Percentiles rank a stretch among this genome's conserved stretches.
These are phyloP conservation scores for Ranitomeya imitator DNA, from an alignment of 2,113 vertebrate genomes.

Conservation along the genomic window DNA sequence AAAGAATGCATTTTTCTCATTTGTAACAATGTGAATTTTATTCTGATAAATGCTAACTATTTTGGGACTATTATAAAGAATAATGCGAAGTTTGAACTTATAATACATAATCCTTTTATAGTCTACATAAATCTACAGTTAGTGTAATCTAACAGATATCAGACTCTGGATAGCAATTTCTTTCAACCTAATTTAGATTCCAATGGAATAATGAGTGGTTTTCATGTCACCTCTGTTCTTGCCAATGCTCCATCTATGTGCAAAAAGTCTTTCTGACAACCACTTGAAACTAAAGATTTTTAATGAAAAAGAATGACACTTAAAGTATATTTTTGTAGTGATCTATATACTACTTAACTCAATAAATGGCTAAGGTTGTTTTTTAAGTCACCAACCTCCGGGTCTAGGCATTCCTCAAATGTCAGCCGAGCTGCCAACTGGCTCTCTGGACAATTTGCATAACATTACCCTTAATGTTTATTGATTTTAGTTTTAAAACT, in stretches of 20 bases:
- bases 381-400: slow-evolving; percentile 47
- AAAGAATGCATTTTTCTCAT: background rate
- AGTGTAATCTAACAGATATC: slow-evolving; percentile 2
- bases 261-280: slow-evolving; percentile 41
- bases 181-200: slow-evolving; percentile 32
- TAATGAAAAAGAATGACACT: slow-evolving; percentile 57
- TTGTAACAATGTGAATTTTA: background rate
- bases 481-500: slow-evolving; percentile 60
- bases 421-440: slow-evolving; percentile 54
- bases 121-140: background rate
- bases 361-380: slow-evolving; percentile 54
- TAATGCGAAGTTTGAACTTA: background rate
- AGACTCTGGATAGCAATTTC: slow-evolving; percentile 3
- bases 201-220: slow-evolving; percentile 25
- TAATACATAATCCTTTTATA: background rate
- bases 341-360: slow-evolving; percentile 56
- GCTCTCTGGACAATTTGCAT: slow-evolving; percentile 54
- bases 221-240: slow-evolving; percentile 19
- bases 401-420: slow-evolving; percentile 50
- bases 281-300: slow-evolving; percentile 54
- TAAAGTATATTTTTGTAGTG: slow-evolving; percentile 58
- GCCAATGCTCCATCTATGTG: slow-evolving; percentile 10
- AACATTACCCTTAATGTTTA: slow-evolving; percentile 59
- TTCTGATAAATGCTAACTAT: background rate
- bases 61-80: background rate